A percentile compares a stretch with the other conserved stretches of the same genome.
These are phyloP conservation scores for Margarornis squamiger DNA, from an alignment of 2,797 vertebrate genomes.

Conservation along the genomic window DNA sequence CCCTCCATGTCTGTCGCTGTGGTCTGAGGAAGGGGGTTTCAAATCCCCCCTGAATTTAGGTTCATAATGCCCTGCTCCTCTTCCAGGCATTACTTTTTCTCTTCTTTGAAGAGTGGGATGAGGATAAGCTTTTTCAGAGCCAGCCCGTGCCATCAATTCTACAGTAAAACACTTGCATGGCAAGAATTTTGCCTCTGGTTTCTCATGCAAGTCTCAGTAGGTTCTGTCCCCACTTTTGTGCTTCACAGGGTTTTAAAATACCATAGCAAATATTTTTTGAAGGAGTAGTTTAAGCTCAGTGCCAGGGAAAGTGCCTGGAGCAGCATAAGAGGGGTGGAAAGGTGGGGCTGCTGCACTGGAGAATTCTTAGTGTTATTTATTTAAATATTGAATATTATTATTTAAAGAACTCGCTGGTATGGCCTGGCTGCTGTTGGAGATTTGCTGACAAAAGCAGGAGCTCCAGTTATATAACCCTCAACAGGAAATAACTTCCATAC, in stretches of 20 bases:
- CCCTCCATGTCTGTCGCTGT: accelerated
- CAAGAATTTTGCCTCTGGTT: background rate
- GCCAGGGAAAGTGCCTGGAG: background rate
- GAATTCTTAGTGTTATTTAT: background rate
- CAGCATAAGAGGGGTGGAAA: background rate
- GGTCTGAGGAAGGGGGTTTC: background rate
- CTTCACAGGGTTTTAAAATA: background rate
- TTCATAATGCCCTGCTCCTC: background rate
- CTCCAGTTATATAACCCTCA: background rate
- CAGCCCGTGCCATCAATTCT: background rate
- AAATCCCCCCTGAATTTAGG: background rate
- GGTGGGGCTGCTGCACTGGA: background rate
- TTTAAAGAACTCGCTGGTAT: background rate
- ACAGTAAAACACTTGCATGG: background rate
- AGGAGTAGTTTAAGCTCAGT: background rate
- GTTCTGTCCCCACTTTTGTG: background rate
- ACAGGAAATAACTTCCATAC: accelerated
- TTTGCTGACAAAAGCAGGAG: background rate
- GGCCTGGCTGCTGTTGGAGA: background rate
- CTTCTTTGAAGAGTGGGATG: background rate
- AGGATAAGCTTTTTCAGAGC: background rate
- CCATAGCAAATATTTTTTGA: background rate
- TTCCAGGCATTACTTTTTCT: background rate
- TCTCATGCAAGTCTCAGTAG: background rate
- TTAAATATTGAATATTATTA: background rate